Evolutionary conservation across 2,888 invertebrate species (phyloP), one percentile per base, ranked within the genome.

Genomic region (Cremastinae sp.): DNA sequence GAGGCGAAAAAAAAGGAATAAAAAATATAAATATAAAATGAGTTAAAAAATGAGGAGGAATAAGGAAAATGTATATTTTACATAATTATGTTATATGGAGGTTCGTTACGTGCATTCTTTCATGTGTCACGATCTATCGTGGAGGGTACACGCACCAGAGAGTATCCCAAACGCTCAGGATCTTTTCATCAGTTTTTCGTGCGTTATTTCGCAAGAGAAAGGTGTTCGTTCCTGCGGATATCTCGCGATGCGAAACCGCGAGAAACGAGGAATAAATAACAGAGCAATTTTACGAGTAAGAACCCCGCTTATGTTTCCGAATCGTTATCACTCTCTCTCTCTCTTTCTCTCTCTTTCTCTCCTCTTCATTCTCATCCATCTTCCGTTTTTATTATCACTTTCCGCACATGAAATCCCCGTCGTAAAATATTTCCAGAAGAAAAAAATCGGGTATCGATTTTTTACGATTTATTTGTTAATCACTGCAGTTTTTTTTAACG

Each of bases 171-270:
- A 54, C 54, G 49, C 18, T 38, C 10, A 22, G 53, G 28, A 61
- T 59, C 41, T 68, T 64, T 61, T 38, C 47, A 16, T 53, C 18
- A 22, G 51, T 59, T 64, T 51, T 51, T 47, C 43, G 49, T 38
- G 28, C 18, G 49, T 76, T 28, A 28, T 28, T 73, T 72, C 59
- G 72, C 53, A 72, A 76, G 75, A 69, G 75, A 76, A 76, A 76
- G 72, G 72, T 58, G 64, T 62, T 53, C 54, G 54, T 68, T 68
- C 64, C 41, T 62, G 20, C 56, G 68, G 34, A 69, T 28, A 28
- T 47, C 43, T 61, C 45, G 8, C 61, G 62, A 62, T 58, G 75
- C 64, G 64, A 64, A 41, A 74, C 74, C 66, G 59, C 45, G 65
- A 65, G 53, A 45, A 56, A 61, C 16, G 34, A 14, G 51, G 51